Evolutionary conservation across 2,888 invertebrate species (phyloP), one percentile per base, ranked within the genome.

Genomic region (Diaprepes abbreviatus): DNA sequence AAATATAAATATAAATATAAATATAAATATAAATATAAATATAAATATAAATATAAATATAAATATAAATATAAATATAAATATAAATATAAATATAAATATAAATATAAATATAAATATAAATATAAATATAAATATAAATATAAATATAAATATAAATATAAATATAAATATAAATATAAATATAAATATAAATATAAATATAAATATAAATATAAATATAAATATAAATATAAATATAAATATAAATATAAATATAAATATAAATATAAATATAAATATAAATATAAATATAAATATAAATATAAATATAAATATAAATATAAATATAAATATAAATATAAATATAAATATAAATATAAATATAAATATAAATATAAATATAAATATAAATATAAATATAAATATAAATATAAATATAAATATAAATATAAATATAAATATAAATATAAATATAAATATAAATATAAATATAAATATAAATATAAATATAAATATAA

Each of bases 361-460:
- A 40, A 7, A 40, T 40, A 40, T 40, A 40, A 7, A 40, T 40
- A 40, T 40, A 40, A 7, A 40, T 40, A 40, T 40, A 40, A 7
- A 17, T 17, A 17, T 17, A 17, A 5, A 17, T 17, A 17, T 17
- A 17, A 5, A 17, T 17, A 17, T 17, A 17, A 7, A 48, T 48
- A 33, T 33, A 33, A 5, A 33, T 33, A 33, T 33, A 33, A 5
- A 33, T 33, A 33, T 33, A 33, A 5, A 48, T 48, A 48, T 48
- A 48, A 19, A 48, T 48, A 48, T 48, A 48, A 19, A 48, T 48
- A 48, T 19, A 48, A 19, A 48, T 48, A 48, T 48, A 48, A 19
- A 48, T 48, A 48, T 48, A 48, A 19, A 48, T 48, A 48, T 48
- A 48, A 19, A 48, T 48, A 48, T 48, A 48, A 19, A 48, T 48